Base-by-base conservation (phyloP, 1,140 invertebrate genomes). In the Olivierus martensii region DNA sequence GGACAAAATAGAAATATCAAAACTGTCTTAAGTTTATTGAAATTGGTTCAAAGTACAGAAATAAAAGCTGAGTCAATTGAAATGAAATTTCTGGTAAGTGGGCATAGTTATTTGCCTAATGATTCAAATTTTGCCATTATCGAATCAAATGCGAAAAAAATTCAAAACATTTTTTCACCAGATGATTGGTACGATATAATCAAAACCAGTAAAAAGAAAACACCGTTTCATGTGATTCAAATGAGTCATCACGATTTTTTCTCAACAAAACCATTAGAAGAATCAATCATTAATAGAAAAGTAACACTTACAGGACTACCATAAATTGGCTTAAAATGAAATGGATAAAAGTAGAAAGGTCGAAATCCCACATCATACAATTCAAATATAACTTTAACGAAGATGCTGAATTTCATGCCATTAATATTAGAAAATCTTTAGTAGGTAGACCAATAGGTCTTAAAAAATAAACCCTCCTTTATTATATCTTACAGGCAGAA, bases 1-100 rank as follows among this genome's bases (percentile, higher is more conserved):
- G 17, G 38, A 19, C 17, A 42, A 50, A 51, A 21, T 19, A 51
- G 49, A 51, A 51, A 51, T 51, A 42, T 41, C n/a, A 42, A 51
- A 42, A 42, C 49, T 2, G 3, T 48, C 17, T 48, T 48, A 48
- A 48, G 49, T 51, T 51, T 42, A 51, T 22, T 51, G 38, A 51
- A 45, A 51, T 22, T 43, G 11, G 11, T 51, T 51, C 39, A 42
- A 21, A 22, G 49, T 22, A 51, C 34, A 19, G 48, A 42, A 51
- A 42, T 51, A 19, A 19, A 17, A 51, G 38, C 17, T 42, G 39
- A 42, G 4, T 51, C 49, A 42, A 43, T 51, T 18, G 3, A 51
- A 42, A 21, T 41, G 9, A 42, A 51, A 42, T 42, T 51, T 51
- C 17, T 22, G 19, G 21, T 51, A 51, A 42, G 49, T 43, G 17